These are phyloP conservation scores for Notarius lentiginosus DNA, from an alignment of 2,113 vertebrate species.

Conservation along the genomic window DNA sequence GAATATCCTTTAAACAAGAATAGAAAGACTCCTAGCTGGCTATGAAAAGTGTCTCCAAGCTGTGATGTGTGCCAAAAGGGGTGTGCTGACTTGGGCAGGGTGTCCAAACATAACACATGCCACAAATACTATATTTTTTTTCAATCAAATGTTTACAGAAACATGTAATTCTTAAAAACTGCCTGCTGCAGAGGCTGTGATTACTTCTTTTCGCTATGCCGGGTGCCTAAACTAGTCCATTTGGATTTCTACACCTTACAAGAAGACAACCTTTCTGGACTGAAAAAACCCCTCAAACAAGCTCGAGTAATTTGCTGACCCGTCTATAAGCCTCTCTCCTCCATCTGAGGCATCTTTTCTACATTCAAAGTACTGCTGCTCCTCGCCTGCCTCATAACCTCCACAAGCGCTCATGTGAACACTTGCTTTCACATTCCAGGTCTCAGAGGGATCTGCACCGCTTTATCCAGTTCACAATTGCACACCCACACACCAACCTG, in stretches of 20 bases:
- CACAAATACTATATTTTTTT: no score
- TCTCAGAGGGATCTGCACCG: neutral
- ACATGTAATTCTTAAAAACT: no score
- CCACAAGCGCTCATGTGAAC: neutral
- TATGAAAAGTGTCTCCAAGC: no score
- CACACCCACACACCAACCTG: constrained; percentile 5
- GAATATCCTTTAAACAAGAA: no score
- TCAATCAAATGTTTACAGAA: no score
- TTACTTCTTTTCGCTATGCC: neutral
- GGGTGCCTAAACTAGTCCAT: neutral
- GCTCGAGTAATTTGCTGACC: neutral
- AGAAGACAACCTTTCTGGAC: neutral
- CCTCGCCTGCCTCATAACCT: neutral
- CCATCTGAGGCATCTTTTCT: neutral
- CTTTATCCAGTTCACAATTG: neutral
- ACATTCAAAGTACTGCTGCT: neutral
- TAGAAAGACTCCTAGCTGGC: no score
- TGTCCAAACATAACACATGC: no score
- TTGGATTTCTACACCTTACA: neutral
- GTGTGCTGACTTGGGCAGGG: no score
- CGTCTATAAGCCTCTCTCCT: neutral
- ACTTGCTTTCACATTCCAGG: neutral
- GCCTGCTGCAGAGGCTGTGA: neutral
- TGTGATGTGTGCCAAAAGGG: no score
- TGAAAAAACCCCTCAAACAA: neutral